phyloP scores from a whole-genome alignment of 2,113 vertebrate species.

The Gopherus evgoodei region DNA sequence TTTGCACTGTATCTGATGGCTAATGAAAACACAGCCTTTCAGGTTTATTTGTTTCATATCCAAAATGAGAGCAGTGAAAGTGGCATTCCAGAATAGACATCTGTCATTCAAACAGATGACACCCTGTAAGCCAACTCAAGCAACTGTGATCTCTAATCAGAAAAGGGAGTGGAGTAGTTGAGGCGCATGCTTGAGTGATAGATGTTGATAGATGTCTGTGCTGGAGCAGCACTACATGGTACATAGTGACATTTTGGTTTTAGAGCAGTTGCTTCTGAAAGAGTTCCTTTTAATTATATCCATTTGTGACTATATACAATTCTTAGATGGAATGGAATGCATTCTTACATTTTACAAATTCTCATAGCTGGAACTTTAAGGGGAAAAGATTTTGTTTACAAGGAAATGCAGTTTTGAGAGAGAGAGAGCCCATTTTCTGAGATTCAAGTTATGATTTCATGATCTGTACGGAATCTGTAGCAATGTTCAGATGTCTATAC shows the following conservation, averaged over 20 bases:
- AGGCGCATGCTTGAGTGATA: conserved; percentile 73
- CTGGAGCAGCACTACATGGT: conserved; percentile 47
- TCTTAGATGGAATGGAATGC: neutral
- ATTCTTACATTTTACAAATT: conserved; percentile 22
- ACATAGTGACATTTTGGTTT: conserved; percentile 62
- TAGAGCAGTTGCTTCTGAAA: conserved; percentile 50
- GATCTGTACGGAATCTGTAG: conserved; percentile 33
- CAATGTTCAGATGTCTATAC: conserved; percentile 23
- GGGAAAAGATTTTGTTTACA: conserved; percentile 12
- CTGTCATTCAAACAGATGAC: conserved; percentile 84
- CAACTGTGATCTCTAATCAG: conserved; percentile 85
- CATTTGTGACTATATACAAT: conserved; percentile 16
- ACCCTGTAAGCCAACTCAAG: conserved; percentile 79
- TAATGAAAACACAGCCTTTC: conserved; percentile 32
- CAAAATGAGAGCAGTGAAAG: conserved; percentile 73
- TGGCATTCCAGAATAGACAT: conserved; percentile 76
- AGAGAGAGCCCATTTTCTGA: conserved; percentile 44
- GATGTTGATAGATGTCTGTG: conserved; percentile 73
- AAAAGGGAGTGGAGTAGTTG: conserved; percentile 72
- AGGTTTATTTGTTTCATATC: conserved; percentile 63
- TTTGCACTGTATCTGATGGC: neutral
- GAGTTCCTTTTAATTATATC: conserved; percentile 73
- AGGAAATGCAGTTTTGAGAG: conserved; percentile 40
- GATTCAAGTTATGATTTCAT: conserved; percentile 57
- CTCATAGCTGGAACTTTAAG: conserved; percentile 14